Evolutionary conservation across 2,888 invertebrate genomes (phyloP), one percentile per base, ranked within the genome.

Genomic region (Tineola bisselliella): DNA sequence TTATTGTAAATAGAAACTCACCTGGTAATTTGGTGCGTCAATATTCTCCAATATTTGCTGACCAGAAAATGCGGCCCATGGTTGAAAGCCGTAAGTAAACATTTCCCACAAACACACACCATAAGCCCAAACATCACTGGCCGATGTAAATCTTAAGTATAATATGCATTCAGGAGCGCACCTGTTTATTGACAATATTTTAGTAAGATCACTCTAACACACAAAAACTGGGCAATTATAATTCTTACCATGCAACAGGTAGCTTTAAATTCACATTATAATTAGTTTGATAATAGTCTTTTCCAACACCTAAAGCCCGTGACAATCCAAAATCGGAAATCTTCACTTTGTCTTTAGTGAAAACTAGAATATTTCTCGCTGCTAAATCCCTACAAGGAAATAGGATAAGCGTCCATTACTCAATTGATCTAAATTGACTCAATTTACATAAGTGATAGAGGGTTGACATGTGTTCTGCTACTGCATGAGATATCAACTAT

Each of bases 31-130:
- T 30, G 97, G 98, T 63, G 94, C 92, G 79, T 99, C 98, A 62
- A 99, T 97, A 5, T 97, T 95, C 78, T 97, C 97, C 5, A 99
- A 81, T 66, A 99, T 99, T 81, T 98, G 96, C 66, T 96, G 93
- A 0, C 96, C 96, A 0, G 96, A 97, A 60, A 96, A 89, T 0
- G 96, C 97, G 0, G 95, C 95, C 99, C 99, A 99, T 0, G 99
- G 99, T 78, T 98, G 98, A 75, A 97, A 96, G 0, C 99, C 99
- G 73, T 98, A 99, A 0, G 97, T 96, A 78, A 99, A 99, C 96
- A 99, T 96, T 81, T 99, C 99, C 99, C 99, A 99, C 0, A 99
- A 87, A n/a, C 98, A 97, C 0, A 98, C 96, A 2, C 96, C 99
- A 76, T 93, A 99, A 0, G 99, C 97, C 99, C 99, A 99, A 0